Conservation (phyloP, 2,113 vertebrate species). For the Muntiacus muntjak region DNA sequence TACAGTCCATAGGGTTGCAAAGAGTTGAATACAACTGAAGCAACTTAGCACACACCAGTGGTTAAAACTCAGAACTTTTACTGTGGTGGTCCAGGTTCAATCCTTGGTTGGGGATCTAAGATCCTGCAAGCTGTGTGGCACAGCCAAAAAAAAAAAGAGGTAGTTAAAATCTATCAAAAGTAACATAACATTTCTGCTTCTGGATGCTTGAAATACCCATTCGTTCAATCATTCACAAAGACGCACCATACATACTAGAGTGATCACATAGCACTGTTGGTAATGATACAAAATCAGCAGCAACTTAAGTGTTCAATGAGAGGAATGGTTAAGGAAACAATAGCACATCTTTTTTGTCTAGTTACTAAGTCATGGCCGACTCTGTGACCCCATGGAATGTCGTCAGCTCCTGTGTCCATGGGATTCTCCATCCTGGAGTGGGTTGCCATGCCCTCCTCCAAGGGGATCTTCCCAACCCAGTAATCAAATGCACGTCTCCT, state of each 20-base stretch:
- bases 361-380: neutral
- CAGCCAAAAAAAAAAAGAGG: neutral
- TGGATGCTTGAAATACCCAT: neutral
- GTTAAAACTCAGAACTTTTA: neutral
- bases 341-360: neutral
- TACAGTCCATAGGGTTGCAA: neutral
- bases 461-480: neutral
- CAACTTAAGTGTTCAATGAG: neutral
- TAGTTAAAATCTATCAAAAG: neutral
- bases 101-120: neutral
- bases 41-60: neutral
- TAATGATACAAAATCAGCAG: neutral
- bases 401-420: neutral
- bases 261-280: neutral
- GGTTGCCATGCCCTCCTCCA: neutral
- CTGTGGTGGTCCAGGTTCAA: neutral
- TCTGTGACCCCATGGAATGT: neutral
- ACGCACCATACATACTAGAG: neutral
- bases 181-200: neutral
- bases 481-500: neutral
- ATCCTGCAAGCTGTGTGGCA: neutral
- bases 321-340: neutral
- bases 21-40: neutral
- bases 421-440: neutral
- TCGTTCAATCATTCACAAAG: neutral